A percentile compares a stretch with the other conserved stretches of the same genome.
These are phyloP conservation scores for Drosophila atripex DNA, from an alignment of 2,888 invertebrate species.

Conservation along the genomic window DNA sequence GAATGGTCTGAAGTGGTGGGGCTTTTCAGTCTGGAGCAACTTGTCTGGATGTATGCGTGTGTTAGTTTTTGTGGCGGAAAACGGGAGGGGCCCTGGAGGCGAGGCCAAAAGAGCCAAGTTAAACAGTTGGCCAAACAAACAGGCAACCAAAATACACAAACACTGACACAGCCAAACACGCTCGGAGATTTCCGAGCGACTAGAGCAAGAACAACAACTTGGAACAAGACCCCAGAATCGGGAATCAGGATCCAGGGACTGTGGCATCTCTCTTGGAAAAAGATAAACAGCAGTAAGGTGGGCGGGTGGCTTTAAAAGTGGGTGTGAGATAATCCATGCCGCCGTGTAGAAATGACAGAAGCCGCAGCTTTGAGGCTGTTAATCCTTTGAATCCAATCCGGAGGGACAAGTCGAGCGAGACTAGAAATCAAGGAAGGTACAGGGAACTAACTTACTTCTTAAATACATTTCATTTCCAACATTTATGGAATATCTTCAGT, in stretches of 20 bases:
- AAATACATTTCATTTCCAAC: not conserved
- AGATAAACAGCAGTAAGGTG: constrained; percentile 44
- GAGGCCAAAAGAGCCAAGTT: constrained; percentile 58
- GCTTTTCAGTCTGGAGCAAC: not conserved
- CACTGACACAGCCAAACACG: constrained; percentile 39
- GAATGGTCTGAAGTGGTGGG: not conserved
- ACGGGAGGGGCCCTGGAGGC: not conserved
- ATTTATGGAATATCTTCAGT: not conserved
- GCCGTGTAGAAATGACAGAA: constrained; percentile 69
- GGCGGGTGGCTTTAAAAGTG: not conserved
- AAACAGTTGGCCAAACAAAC: constrained; percentile 70
- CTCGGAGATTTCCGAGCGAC: constrained; percentile 23
- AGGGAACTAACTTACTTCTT: not conserved
- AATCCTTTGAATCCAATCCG: constrained; percentile 73
- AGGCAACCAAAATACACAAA: constrained; percentile 50
- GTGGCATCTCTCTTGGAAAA: constrained; percentile 49
- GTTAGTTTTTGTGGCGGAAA: constrained; percentile 62
- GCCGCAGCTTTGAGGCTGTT: constrained; percentile 72
- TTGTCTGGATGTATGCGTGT: constrained; percentile 38
- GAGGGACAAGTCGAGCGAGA: constrained; percentile 43
- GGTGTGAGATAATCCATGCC: constrained; percentile 4
- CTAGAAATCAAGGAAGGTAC: constrained; percentile 26
- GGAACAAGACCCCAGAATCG: constrained; percentile 12
- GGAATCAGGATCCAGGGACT: constrained; percentile 15
- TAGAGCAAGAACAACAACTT: constrained; percentile 12